Conservation (phyloP, 2,113 vertebrate species). For the Trochalopteron elliotii region DNA sequence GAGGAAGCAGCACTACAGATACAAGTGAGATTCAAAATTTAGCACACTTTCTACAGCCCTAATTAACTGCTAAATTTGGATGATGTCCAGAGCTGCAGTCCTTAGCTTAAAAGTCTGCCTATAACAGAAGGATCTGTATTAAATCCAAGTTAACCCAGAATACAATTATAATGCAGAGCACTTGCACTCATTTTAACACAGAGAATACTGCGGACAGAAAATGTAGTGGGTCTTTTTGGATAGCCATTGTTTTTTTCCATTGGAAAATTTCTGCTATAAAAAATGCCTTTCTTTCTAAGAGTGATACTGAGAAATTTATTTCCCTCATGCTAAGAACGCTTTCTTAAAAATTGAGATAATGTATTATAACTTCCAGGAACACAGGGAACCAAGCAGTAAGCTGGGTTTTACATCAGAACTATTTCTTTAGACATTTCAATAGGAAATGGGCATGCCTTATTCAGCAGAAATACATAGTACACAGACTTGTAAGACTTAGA, state of each 20-base stretch:
- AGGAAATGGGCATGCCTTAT: background rate
- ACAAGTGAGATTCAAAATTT: constrained; percentile 34
- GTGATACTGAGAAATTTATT: background rate
- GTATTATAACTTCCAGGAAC: background rate
- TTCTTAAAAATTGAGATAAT: background rate
- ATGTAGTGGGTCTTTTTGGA: background rate
- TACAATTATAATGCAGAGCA: background rate
- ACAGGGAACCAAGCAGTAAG: background rate
- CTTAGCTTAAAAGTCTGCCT: background rate
- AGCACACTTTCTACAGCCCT: constrained; percentile 25
- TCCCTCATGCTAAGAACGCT: background rate
- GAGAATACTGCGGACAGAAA: background rate
- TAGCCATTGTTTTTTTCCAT: background rate
- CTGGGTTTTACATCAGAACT: background rate
- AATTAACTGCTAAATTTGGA: constrained; percentile 47
- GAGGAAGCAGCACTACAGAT: background rate
- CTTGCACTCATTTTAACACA: background rate
- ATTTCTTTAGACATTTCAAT: background rate
- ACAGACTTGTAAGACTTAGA: background rate
- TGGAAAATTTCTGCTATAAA: background rate
- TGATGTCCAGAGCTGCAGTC: constrained; percentile 17
- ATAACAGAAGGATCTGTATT: background rate
- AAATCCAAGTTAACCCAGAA: constrained; percentile 15
- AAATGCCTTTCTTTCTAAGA: background rate
- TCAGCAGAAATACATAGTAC: background rate